Evolutionary conservation across 2,888 invertebrate genomes (phyloP).

Genomic region (Eristalis tenax): DNA sequence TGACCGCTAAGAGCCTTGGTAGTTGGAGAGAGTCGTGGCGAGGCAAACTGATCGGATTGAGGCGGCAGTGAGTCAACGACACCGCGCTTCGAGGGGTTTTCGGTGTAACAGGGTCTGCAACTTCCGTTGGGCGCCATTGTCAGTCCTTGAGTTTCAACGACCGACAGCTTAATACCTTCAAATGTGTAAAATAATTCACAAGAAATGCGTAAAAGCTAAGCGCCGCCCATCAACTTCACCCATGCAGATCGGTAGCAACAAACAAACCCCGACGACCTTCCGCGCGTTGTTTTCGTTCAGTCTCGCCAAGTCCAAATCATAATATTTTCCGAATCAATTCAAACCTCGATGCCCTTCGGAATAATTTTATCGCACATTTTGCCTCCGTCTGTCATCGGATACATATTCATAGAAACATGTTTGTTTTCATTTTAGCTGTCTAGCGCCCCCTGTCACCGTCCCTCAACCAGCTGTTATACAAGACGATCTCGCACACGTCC

Average conservation of each 20-base stretch:
- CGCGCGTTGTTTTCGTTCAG: not conserved
- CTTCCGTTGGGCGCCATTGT: too few relatives aligned
- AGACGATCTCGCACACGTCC: not conserved
- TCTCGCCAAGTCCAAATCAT: not conserved
- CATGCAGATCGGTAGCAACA: not conserved
- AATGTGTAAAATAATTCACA: not conserved
- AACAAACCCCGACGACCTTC: not conserved
- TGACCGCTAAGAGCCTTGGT: too few relatives aligned
- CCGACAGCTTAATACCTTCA: too few relatives aligned
- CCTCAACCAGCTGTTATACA: not conserved
- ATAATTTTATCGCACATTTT: not conserved
- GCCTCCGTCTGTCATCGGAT: not conserved
- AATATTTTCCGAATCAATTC: not conserved
- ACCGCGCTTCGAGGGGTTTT: too few relatives aligned
- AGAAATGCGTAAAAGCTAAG: not conserved
- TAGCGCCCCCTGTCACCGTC: not conserved
- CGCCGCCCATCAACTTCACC: not conserved
- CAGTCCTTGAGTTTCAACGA: not conserved
- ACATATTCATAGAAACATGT: not conserved
- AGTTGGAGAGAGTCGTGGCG: too few relatives aligned
- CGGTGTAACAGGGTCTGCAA: too few relatives aligned
- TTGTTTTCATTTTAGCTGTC: not conserved
- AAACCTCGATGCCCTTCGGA: not conserved
- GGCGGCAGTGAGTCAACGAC: too few relatives aligned
- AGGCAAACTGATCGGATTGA: too few relatives aligned